Conservation (phyloP, 2,888 invertebrate genomes). For the Cryptus armator region DNA sequence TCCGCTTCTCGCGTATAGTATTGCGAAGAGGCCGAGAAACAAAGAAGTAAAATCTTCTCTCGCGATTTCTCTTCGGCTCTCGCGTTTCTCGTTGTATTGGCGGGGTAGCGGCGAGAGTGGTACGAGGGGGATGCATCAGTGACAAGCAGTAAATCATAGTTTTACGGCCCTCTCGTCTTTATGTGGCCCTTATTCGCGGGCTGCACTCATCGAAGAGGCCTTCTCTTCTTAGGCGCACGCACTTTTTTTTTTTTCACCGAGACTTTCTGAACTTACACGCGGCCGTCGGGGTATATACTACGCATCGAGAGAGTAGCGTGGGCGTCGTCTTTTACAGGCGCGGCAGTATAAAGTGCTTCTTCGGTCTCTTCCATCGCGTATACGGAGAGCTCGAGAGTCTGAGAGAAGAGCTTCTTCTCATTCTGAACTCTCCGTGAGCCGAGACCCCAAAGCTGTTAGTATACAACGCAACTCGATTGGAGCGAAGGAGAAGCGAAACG, state of each 20-base stretch:
- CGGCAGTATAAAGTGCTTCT: conserved; percentile 75
- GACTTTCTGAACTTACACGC: conserved; percentile 46
- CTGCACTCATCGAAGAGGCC: conserved; percentile 77
- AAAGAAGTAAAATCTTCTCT: conserved; percentile 66
- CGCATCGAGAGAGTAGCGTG: conserved; percentile 69
- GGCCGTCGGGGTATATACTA: conserved; percentile 12
- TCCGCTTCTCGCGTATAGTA: not conserved
- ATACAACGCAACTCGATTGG: conserved; percentile 16
- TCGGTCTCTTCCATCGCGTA: conserved; percentile 63
- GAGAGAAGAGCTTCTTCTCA: conserved; percentile 32
- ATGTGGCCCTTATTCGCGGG: conserved; percentile 75
- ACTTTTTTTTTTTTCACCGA: conserved; percentile 33
- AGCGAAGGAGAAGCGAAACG: conserved; percentile 16
- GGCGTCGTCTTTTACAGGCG: conserved; percentile 79
- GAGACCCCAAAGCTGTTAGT: conserved; percentile 44
- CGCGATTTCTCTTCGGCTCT: conserved; percentile 62
- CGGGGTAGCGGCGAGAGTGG: conserved; percentile 46
- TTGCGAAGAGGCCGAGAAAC: conserved; percentile 30
- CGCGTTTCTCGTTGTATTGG: conserved; percentile 43
- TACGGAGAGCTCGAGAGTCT: conserved; percentile 36
- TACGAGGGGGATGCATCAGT: conserved; percentile 77
- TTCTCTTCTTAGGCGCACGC: conserved; percentile 56
- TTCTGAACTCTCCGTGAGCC: conserved; percentile 28
- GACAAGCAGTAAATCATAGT: conserved; percentile 84
- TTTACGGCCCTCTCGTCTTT: conserved; percentile 81